Percentiles rank a stretch among this genome's conserved stretches.
Conservation (phyloP, 2,888 invertebrate species). For the Lymantria monacha region DNA sequence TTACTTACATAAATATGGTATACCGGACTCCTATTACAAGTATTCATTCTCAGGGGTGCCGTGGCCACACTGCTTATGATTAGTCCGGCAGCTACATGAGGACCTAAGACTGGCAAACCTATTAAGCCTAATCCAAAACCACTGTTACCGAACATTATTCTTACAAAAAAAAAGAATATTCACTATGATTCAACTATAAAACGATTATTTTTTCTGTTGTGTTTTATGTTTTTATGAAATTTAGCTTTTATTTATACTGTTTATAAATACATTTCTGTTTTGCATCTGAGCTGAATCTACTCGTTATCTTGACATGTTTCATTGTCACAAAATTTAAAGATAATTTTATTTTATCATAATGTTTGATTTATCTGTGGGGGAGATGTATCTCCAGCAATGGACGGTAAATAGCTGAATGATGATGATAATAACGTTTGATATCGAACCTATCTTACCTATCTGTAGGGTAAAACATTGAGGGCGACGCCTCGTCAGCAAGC, state of each 20-base stretch:
- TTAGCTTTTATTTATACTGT: background rate
- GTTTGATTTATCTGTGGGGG: too few relatives aligned
- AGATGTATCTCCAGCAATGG: too few relatives aligned
- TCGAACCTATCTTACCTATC: too few relatives aligned
- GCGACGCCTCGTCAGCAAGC: too few relatives aligned
- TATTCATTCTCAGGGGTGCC: slow-evolving; percentile 15
- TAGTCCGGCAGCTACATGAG: slow-evolving; percentile 39
- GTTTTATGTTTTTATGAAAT: background rate
- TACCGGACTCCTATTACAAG: slow-evolving; percentile 1
- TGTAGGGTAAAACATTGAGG: too few relatives aligned
- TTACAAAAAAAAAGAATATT: background rate
- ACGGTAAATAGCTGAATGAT: too few relatives aligned
- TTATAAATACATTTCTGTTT: background rate
- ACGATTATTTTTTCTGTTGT: too few relatives aligned
- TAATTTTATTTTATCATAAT: too few relatives aligned
- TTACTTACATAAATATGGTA: slow-evolving; percentile 6
- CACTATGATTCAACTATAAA: background rate
- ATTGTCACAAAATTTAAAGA: too few relatives aligned
- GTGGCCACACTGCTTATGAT: slow-evolving; percentile 34
- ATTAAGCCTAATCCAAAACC: slow-evolving; percentile 40
- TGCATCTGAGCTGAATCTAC: background rate
- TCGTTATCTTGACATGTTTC: background rate
- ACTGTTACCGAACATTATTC: slow-evolving; percentile 33
- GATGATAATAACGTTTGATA: too few relatives aligned
- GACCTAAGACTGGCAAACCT: slow-evolving; percentile 44